Percentiles rank a stretch among this genome's conserved stretches.
Evolutionary conservation across 2,888 invertebrate species (phyloP).

Genomic region (Pecten maximus): DNA sequence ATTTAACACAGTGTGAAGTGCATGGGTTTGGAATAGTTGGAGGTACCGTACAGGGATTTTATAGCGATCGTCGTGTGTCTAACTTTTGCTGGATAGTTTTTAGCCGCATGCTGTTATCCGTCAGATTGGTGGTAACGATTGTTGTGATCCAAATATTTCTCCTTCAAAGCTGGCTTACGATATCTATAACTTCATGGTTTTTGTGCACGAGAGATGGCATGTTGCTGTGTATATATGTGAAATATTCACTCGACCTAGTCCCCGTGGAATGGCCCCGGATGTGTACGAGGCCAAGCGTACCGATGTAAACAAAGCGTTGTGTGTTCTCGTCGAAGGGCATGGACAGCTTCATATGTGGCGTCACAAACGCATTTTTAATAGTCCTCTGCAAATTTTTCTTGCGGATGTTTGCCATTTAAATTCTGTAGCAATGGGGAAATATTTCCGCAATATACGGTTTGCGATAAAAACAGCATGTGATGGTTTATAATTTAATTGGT

Average conservation of each 20-base stretch:
- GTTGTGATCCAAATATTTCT: neutral
- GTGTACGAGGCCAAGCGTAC: neutral
- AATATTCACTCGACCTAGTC: neutral
- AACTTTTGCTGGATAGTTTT: neutral
- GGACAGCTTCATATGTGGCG: neutral
- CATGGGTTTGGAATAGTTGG: neutral
- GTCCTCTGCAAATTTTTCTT: neutral
- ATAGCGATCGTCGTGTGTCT: neutral
- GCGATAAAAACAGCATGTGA: neutral
- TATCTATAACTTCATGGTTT: neutral
- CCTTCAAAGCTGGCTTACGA: neutral
- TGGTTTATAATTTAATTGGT: too few relatives aligned
- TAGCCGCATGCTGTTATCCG: neutral
- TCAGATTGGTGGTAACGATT: conserved; percentile 9
- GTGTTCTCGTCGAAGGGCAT: neutral
- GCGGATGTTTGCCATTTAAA: neutral
- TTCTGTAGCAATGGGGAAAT: neutral
- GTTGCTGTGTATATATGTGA: neutral
- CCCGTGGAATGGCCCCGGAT: neutral
- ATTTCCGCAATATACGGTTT: neutral
- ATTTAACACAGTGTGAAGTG: neutral
- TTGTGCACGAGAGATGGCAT: neutral
- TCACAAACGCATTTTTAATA: neutral
- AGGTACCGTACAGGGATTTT: neutral
- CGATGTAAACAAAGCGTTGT: neutral